Evolutionary conservation across 2,113 vertebrate species (phyloP), one percentile per base, ranked within the genome.

Genomic region (Scortum barcoo): DNA sequence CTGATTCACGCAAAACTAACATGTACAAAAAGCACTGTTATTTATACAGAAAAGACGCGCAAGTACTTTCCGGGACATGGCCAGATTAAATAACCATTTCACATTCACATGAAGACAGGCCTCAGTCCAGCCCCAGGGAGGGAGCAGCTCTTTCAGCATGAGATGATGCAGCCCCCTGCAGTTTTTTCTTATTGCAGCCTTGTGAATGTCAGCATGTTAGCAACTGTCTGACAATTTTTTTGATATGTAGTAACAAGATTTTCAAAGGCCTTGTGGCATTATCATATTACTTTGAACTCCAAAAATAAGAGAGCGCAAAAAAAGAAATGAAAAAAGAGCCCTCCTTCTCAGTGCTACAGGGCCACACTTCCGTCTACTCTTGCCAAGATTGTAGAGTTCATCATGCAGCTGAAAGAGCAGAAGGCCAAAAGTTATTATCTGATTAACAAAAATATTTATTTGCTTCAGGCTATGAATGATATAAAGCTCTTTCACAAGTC

Each of bases 191-290:
- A 88, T 89, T 89, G 86, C 75, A 76, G 77, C 87, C 75, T 88
- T 72, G 65, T 88, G 85, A 88, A 83, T 90, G 78, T 87, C 86
- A 86, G 81, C 62, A 90, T 86, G 88, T 89, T 90, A 85, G 86
- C 72, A 86, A 87, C 72, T 60, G 70, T 83, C 83, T 86, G 79
- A 85, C 88, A 73, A 26, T 78, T 88, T 87, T 84, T 77, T 73
- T 78, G 2, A 86, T 79, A 65, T 71, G 53, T 78, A 68, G 61
- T 83, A 86, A 87, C 79, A 76, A 54, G 74, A 82, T 85, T 86
- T 85, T 76, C 72, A 90, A 86, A 85, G 36, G 74, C 63, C 83
- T 82, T 20, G 70, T 72, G 80, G 80, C 78, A 87, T 83, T 85
- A 83, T 85, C 74, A 85, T 85, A 76, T 80, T 58, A 86, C 81